Base-by-base conservation (phyloP, 2,113 vertebrate genomes). In the Butorides virescens region DNA sequence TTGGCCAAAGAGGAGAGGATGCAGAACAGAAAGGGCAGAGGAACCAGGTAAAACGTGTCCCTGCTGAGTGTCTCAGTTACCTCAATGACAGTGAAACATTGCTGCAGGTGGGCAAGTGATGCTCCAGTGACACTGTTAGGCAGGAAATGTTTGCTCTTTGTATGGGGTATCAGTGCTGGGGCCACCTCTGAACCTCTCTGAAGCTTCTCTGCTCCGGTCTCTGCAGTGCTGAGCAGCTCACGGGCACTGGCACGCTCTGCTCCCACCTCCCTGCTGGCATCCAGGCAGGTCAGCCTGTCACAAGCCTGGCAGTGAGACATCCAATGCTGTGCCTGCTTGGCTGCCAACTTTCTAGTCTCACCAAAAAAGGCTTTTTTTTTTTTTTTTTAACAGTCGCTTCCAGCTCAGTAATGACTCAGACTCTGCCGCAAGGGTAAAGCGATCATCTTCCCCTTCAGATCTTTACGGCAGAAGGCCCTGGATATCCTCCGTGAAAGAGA, bases 371-470 rank as follows among this genome's bases (percentile, higher is more conserved):
- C 13, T 16, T 25, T 47, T 90, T 78, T 78, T 85, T 76, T 53
- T 59, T 25, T 78, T 73, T 71, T 66, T 56, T 25, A 83, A 88
- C 80, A 70, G 86, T 87, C 18, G 7, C 86, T 92, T 97, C 77
- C 95, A 97, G 66, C 63, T 97, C 90, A 76, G 84, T 88, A 86
- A 84, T 97, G 97, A 98, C 86, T 96, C 96, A 95, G 94, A 59
- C 61, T 94, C 92, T 97, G 96, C 96, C 97, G 96, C 93, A 97
- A 95, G 85, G 73, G 73, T 96, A 84, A 92, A 96, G 82, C 5
- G 49, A 96, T 96, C 87, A 81, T 92, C 81, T 78, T 92, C 72
- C 79, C 83, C 47, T 86, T 86, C 86, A 73, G 37, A 95, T 53
- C 71, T 95, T 75, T 82, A 73, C 4, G 16, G 77, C 73, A 90